These are phyloP conservation scores for Sciaenops ocellatus DNA, from an alignment of 2,797 vertebrate genomes.

Conservation along the genomic window DNA sequence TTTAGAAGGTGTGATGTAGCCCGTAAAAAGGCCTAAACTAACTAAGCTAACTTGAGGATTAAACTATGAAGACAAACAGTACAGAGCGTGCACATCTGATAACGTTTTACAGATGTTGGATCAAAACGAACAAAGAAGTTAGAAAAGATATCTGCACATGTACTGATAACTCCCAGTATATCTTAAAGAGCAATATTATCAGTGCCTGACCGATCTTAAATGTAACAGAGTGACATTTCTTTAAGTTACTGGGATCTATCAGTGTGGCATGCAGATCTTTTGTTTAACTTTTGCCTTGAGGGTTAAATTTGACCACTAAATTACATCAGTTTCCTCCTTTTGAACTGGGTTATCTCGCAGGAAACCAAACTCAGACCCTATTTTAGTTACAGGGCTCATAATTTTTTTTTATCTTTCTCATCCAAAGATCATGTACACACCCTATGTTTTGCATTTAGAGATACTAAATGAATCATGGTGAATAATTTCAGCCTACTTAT, in stretches of 20 bases:
- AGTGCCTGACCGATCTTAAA: neutral
- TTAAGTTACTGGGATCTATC: neutral
- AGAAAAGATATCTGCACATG: neutral
- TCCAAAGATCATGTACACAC: constrained; percentile 9
- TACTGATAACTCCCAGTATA: neutral
- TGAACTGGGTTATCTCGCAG: neutral
- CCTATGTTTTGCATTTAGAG: constrained; percentile 14
- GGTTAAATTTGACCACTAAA: neutral
- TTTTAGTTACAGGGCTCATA: neutral
- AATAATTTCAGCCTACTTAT: constrained; percentile 3
- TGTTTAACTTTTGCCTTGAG: neutral
- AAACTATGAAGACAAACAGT: neutral
- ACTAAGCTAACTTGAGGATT: neutral
- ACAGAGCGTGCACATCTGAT: neutral
- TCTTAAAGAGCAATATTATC: neutral
- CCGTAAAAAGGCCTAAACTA: neutral
- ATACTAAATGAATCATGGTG: constrained; percentile 11
- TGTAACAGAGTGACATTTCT: neutral
- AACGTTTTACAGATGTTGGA: neutral
- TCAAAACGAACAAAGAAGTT: neutral
- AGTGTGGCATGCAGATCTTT: neutral
- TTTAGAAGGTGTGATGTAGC: neutral
- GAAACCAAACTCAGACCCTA: neutral
- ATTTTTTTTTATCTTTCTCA: neutral
- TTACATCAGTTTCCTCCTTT: neutral